phyloP scores from a whole-genome alignment of 2,113 vertebrate genomes.

The Microcebus murinus region DNA sequence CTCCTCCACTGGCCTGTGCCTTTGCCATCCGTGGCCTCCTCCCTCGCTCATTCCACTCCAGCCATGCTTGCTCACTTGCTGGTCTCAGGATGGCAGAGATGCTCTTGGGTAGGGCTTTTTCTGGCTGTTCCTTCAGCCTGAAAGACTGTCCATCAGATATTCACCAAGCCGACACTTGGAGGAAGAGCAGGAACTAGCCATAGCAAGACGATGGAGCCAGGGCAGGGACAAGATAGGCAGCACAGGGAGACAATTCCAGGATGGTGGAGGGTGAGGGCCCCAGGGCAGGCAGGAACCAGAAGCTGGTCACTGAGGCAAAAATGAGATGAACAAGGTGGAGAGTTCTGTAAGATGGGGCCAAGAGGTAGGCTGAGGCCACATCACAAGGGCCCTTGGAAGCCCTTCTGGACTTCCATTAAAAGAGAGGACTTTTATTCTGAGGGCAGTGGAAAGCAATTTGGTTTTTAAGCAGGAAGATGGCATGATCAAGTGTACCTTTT shows the following conservation, averaged over 20 bases:
- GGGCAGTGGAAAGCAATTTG: not conserved
- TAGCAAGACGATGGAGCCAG: not conserved
- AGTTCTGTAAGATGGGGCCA: not conserved
- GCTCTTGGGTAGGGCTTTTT: not conserved
- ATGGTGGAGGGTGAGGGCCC: not conserved
- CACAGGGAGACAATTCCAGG: not conserved
- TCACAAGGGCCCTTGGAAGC: not conserved
- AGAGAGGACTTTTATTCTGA: not conserved
- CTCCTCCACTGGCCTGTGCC: not conserved
- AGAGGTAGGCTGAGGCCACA: not conserved
- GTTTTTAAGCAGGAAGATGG: not conserved
- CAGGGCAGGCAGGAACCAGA: not conserved
- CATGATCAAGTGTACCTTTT: not conserved
- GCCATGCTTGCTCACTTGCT: not conserved
- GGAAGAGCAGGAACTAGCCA: not conserved
- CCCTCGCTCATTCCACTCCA: not conserved
- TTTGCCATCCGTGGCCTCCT: not conserved
- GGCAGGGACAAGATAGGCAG: not conserved
- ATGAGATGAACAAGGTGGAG: not conserved
- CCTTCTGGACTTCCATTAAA: not conserved
- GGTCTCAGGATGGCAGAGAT: not conserved
- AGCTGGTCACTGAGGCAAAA: not conserved
- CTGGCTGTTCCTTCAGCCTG: not conserved
- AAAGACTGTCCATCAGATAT: not conserved
- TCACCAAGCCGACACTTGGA: not conserved